Conservation (phyloP, 2,113 vertebrate species). For the Nannospalax galili region DNA sequence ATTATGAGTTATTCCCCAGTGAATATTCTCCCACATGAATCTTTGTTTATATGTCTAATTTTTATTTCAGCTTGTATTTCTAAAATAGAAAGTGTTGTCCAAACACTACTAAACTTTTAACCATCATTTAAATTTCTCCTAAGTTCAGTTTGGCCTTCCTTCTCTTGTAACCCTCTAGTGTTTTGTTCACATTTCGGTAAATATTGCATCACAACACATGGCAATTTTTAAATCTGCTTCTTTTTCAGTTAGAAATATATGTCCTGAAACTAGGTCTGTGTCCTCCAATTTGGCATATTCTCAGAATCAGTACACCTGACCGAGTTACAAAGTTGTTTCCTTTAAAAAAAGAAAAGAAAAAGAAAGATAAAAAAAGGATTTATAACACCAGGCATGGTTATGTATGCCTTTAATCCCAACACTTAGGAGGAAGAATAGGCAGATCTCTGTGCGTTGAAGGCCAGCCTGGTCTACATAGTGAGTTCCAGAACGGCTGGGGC, state of each 20-base stretch:
- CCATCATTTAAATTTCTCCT: background rate
- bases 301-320: background rate
- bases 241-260: slow-evolving; percentile 29
- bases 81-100: background rate
- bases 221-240: background rate
- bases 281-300: slow-evolving; percentile 6
- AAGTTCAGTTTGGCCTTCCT: background rate
- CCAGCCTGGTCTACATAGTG: too few species aligned
- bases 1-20: background rate
- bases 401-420: too few species aligned
- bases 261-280: background rate
- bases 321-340: too few species aligned
- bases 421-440: too few species aligned
- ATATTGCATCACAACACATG: background rate
- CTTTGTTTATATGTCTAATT: background rate
- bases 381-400: too few species aligned
- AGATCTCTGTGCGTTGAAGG: too few species aligned
- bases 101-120: slow-evolving; percentile 2
- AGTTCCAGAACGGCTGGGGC: too few species aligned
- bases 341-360: too few species aligned
- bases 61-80: background rate
- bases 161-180: background rate
- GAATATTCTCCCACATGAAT: background rate
- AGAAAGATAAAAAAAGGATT: too few species aligned
- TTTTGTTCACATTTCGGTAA: background rate